A percentile compares a stretch with the other conserved stretches of the same genome.
Conservation (phyloP, 2,888 invertebrate genomes). For the Ischnura elegans region DNA sequence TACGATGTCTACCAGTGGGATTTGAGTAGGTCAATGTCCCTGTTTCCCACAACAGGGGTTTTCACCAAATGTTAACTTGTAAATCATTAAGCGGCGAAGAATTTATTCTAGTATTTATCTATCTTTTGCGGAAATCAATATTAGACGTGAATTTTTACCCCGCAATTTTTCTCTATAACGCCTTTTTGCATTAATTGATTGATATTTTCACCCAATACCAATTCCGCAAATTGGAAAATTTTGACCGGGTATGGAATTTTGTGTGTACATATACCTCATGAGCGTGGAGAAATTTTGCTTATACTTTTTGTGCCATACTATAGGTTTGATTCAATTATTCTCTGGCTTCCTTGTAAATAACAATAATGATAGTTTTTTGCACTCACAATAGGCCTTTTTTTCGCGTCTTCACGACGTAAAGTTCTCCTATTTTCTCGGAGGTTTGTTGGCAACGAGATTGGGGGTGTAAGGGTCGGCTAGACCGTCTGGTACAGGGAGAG, state of each 20-base stretch:
- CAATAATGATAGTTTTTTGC: not conserved
- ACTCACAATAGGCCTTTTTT: no score
- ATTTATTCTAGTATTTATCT: no score
- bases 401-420: not conserved
- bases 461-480: not conserved
- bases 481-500: no score
- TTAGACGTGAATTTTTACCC: no score
- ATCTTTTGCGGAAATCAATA: no score
- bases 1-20: no score
- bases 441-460: not conserved
- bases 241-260: no score
- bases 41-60: no score
- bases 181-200: not conserved
- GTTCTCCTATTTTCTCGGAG: not conserved
- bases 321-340: not conserved
- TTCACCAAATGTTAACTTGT: no score
- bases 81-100: no score
- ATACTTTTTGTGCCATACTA: slow-evolving; percentile 47
- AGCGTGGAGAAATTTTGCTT: not conserved
- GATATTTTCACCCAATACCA: not conserved
- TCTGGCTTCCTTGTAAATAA: not conserved
- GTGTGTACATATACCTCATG: not conserved
- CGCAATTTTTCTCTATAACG: no score
- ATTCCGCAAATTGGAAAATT: not conserved
- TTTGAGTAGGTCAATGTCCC: no score